These are phyloP conservation scores for Pocillopora meandrina DNA, from an alignment of 92 coral and sea anemone species.

Conservation along the genomic window DNA sequence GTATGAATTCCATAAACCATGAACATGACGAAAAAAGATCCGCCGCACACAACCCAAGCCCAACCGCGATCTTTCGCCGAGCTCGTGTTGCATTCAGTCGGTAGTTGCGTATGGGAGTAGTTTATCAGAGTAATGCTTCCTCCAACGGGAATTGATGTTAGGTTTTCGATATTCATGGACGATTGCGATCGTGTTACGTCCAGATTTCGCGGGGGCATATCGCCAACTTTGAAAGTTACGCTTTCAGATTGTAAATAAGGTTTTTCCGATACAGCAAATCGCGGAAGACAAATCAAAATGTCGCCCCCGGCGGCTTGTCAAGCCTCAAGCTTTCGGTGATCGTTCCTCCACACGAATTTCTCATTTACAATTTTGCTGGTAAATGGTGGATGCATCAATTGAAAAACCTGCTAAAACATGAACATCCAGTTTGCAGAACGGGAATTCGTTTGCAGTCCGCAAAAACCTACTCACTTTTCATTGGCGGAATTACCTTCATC, in stretches of 20 bases:
- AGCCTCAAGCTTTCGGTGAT: background rate
- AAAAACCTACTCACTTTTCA: background rate
- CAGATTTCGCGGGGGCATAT: background rate
- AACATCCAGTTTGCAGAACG: background rate
- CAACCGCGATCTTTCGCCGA: conserved; percentile 60
- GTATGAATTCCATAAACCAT: conserved; percentile 87
- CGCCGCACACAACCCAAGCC: conserved; percentile 88
- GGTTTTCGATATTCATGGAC: conserved; percentile 66
- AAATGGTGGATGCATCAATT: background rate
- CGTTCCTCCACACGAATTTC: background rate
- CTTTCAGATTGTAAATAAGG: background rate
- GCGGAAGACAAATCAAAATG: background rate
- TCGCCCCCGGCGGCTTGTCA: background rate
- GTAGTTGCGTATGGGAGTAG: conserved; percentile 61
- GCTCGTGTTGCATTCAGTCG: background rate
- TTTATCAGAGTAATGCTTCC: conserved; percentile 72
- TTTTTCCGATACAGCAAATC: background rate
- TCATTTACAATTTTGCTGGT: background rate
- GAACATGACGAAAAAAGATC: conserved; percentile 83
- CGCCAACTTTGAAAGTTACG: too few species aligned
- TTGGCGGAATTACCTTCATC: background rate
- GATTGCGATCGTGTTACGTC: conserved; percentile 50
- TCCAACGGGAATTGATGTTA: conserved; percentile 79
- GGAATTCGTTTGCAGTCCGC: background rate
- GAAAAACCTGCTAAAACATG: conserved; percentile 7